Evolutionary conservation across 2,113 vertebrate species (phyloP).

Genomic region (Lagopus leucura): DNA sequence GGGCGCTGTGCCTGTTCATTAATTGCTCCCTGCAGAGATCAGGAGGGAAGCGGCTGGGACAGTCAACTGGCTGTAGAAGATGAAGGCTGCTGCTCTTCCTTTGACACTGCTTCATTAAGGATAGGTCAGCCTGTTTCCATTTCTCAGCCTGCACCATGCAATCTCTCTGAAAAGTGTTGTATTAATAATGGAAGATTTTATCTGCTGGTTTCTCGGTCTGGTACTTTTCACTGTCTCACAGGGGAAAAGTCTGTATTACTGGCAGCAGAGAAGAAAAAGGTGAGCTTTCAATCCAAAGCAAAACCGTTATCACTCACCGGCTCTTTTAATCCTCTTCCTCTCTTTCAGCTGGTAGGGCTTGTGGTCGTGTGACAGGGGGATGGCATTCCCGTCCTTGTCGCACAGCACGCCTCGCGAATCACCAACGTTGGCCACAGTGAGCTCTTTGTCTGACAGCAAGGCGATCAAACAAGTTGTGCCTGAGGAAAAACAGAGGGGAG

Average conservation of each 20-base stretch:
- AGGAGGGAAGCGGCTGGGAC: not conserved
- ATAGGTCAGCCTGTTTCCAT: not conserved
- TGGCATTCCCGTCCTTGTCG: slow-evolving; percentile 94
- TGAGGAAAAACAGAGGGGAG: slow-evolving; percentile 55
- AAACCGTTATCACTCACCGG: slow-evolving; percentile 78
- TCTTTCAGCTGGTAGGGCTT: slow-evolving; percentile 98
- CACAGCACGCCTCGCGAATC: slow-evolving; percentile 95
- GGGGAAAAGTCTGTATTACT: not conserved
- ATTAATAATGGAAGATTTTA: not conserved
- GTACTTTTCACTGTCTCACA: not conserved
- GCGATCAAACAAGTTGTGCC: slow-evolving; percentile 97
- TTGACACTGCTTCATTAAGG: not conserved
- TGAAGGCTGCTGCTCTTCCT: not conserved
- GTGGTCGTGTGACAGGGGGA: slow-evolving; percentile 96
- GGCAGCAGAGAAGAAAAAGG: not conserved
- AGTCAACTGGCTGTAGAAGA: not conserved
- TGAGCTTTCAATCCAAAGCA: not conserved
- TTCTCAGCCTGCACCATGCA: not conserved
- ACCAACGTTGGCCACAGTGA: slow-evolving; percentile 96
- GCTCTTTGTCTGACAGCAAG: slow-evolving; percentile 92
- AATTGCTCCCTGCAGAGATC: not conserved
- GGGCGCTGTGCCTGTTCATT: not conserved
- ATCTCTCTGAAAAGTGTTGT: not conserved
- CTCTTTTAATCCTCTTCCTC: slow-evolving; percentile 97
- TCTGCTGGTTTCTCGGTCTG: not conserved